Evolutionary conservation across 2,797 vertebrate species (phyloP).

Genomic region (Ibycter americanus): DNA sequence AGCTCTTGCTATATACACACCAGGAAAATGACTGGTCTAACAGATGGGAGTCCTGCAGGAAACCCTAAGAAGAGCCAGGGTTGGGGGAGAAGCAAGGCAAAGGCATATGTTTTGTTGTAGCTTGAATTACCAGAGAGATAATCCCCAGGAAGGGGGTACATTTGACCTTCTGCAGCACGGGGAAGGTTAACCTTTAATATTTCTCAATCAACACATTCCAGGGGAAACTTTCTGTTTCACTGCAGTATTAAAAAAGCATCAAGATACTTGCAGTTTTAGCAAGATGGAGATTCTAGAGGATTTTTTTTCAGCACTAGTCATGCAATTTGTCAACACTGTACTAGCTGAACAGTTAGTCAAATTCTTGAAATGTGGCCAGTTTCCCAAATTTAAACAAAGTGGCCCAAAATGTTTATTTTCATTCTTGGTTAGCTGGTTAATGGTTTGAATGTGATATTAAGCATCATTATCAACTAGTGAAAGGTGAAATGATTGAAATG

Average conservation of each 20-base stretch:
- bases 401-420: background rate
- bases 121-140: constrained; percentile 51
- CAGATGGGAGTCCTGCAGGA: constrained; percentile 68
- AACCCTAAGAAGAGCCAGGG: constrained; percentile 55
- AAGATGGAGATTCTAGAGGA: background rate
- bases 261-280: constrained; percentile 2
- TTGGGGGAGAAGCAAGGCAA: constrained; percentile 32
- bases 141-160: constrained; percentile 42
- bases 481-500: background rate
- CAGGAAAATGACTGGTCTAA: constrained; percentile 50
- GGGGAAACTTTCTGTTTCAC: background rate
- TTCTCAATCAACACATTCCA: constrained; percentile 21
- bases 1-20: constrained; percentile 27
- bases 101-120: constrained; percentile 65
- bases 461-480: constrained; percentile 8
- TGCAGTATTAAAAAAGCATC: background rate
- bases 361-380: background rate
- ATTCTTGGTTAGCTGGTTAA: constrained; percentile 10
- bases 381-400: background rate
- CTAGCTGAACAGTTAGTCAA: background rate
- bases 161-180: constrained; percentile 52
- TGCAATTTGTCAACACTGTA: background rate
- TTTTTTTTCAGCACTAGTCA: background rate
- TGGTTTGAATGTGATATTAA: background rate
- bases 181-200: constrained; percentile 57